phyloP scores from a whole-genome alignment of 2,888 invertebrate species.

The Helicoverpa assulta region DNA sequence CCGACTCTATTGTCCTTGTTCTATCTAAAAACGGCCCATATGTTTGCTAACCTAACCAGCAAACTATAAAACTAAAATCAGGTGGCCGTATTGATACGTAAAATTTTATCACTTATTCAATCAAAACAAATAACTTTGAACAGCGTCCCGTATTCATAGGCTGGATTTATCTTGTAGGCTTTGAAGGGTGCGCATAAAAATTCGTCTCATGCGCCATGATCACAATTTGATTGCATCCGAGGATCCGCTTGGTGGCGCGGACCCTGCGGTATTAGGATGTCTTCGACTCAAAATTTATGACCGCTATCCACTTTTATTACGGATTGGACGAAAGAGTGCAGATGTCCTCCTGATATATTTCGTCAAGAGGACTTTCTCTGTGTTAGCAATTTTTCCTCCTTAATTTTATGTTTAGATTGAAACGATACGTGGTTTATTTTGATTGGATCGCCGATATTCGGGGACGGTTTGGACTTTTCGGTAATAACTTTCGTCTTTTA shows the following conservation, averaged over 20 bases:
- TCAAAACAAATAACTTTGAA: slow-evolving; percentile 74
- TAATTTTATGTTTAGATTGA: slow-evolving; percentile 66
- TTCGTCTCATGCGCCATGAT: slow-evolving; percentile 83
- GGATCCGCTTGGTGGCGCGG: slow-evolving; percentile 64
- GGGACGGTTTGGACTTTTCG: slow-evolving; percentile 17
- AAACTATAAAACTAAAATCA: slow-evolving; percentile 54
- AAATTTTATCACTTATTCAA: slow-evolving; percentile 72
- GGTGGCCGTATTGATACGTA: slow-evolving; percentile 61
- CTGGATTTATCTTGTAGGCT: slow-evolving; percentile 76
- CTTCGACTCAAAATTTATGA: slow-evolving; percentile 80
- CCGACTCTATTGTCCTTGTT: neutral
- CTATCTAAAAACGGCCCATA: neutral
- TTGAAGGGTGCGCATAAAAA: slow-evolving; percentile 82
- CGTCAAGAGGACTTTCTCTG: slow-evolving; percentile 58
- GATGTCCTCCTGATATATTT: slow-evolving; percentile 80
- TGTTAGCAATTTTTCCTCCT: slow-evolving; percentile 63
- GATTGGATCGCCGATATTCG: slow-evolving; percentile 54
- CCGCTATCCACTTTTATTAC: slow-evolving; percentile 84
- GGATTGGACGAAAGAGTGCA: slow-evolving; percentile 84
- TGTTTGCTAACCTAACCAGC: neutral
- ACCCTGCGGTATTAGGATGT: slow-evolving; percentile 75
- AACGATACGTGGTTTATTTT: slow-evolving; percentile 58
- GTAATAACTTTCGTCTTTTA: slow-evolving; percentile 24
- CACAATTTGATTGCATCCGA: slow-evolving; percentile 85
- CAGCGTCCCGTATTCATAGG: slow-evolving; percentile 65